Conservation (phyloP, 2,888 invertebrate genomes). For the Euphydryas editha region DNA sequence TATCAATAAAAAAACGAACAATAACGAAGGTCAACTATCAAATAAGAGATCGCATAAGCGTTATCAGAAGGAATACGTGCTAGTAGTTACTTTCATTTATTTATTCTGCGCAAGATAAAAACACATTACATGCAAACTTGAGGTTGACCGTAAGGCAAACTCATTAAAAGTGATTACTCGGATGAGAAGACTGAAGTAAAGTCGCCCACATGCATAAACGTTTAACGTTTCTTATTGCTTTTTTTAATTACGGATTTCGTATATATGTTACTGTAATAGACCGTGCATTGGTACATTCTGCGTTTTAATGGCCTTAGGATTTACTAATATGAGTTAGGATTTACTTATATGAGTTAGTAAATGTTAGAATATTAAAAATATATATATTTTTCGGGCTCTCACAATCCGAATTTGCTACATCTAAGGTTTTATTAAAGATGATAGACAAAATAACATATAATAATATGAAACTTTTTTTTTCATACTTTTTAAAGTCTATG, state of each 20-base stretch:
- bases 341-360: no score
- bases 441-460: no score
- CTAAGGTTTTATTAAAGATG: no score
- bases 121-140: slow-evolving; percentile 19
- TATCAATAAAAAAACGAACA: slow-evolving; percentile 7
- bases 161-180: slow-evolving; percentile 43
- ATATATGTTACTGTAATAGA: no score
- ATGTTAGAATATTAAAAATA: no score
- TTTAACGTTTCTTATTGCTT: not conserved
- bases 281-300: no score
- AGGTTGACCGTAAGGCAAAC: slow-evolving; percentile 39
- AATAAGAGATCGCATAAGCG: not conserved
- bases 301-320: no score
- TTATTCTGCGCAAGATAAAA: not conserved
- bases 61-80: slow-evolving; percentile 15
- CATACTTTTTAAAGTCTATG: no score
- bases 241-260: not conserved
- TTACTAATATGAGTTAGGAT: no score
- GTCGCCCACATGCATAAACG: slow-evolving; percentile 22
- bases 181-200: slow-evolving; percentile 27
- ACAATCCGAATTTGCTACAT: no score
- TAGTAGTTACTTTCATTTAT: not conserved
- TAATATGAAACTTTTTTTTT: no score
- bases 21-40: slow-evolving; percentile 16
- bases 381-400: no score